Percentiles rank a stretch among this genome's conserved stretches.
phyloP scores from a whole-genome alignment of 2,113 vertebrate genomes.

The Hippocampus zosterae region DNA sequence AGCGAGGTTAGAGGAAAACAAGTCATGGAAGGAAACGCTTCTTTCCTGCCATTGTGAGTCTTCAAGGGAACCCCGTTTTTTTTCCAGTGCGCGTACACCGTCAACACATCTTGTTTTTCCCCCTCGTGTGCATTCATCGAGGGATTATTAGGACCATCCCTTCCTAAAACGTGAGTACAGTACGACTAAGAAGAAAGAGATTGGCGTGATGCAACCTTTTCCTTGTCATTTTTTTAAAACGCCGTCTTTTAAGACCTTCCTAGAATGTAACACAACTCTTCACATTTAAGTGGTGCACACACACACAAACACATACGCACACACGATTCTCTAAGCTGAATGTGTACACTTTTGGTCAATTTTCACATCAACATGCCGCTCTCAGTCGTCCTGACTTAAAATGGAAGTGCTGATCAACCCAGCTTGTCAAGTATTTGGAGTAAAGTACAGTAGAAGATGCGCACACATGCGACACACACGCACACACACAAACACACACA shows the following conservation, averaged over 20 bases:
- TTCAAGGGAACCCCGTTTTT: slow-evolving; percentile 40
- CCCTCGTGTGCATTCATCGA: neutral
- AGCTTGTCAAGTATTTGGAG: slow-evolving; percentile 67
- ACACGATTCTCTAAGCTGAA: neutral
- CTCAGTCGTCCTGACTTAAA: slow-evolving; percentile 51
- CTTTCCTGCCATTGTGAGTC: slow-evolving; percentile 48
- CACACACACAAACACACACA: slow-evolving; percentile 19
- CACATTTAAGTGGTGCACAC: slow-evolving; percentile 48
- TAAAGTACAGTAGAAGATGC: slow-evolving; percentile 55
- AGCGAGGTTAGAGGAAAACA: slow-evolving; percentile 58
- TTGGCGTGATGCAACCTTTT: neutral
- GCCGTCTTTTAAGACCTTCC: slow-evolving; percentile 20
- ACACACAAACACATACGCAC: neutral
- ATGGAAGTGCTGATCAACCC: slow-evolving; percentile 59
- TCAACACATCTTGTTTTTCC: slow-evolving; percentile 33
- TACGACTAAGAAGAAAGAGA: slow-evolving; percentile 42
- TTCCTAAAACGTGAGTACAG: slow-evolving; percentile 39
- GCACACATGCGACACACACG: slow-evolving; percentile 17
- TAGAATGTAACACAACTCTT: slow-evolving; percentile 47
- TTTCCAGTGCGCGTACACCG: neutral
- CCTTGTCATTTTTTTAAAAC: no score
- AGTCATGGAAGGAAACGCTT: slow-evolving; percentile 44
- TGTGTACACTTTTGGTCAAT: slow-evolving; percentile 52
- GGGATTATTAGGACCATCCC: neutral
- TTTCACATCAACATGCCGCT: slow-evolving; percentile 60